Evolutionary conservation across 1,140 invertebrate species (phyloP), one percentile per base, ranked within the genome.

Genomic region (Grapholita molesta): DNA sequence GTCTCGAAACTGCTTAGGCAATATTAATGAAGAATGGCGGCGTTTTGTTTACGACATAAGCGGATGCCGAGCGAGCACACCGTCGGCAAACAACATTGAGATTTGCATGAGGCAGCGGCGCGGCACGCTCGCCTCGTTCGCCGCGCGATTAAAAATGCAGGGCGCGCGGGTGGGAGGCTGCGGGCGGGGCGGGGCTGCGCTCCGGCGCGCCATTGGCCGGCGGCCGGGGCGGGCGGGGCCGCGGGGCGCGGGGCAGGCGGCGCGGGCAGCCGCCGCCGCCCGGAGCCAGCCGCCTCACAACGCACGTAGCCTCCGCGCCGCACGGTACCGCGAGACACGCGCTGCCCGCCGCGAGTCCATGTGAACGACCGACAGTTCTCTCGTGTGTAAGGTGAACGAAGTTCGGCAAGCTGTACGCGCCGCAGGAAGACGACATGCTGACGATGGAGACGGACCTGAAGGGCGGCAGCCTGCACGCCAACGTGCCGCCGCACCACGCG

Each of bases 391-490:
- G 75, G 86, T 86, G 83, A 93, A 94, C 80, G 76, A 93, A 94
- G 83, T 86, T 84, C 86, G 91, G 88, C 94, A 95, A 95, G 84
- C 94, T 95, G 95, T 95, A 94, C 94, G 93, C 93, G 79, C 94
- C 93, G 86, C 91, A 94, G 92, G 94, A 94, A 89, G 94, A 95
- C 86, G 95, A 95, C 77, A 97, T 97, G 96, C 93, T 97, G 90
- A 97, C 96, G 92, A 96, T 97, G 96, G 96, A 97, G 94, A 93
- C 95, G 89, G 96, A 97, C 90, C 93, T 97, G 88, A 97, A 97
- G 90, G 96, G 96, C 92, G 95, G 95, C 92, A 96, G 94, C 86
- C 90, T 96, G 82, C 96, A 96, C 84, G 96, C 94, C 76, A 95
- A 95, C 73, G 96, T 96, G 94, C 95, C 96, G 78, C 95, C 96